These are phyloP conservation scores for Frankliniella intonsa DNA, from an alignment of 2,888 invertebrate genomes.

Conservation along the genomic window DNA sequence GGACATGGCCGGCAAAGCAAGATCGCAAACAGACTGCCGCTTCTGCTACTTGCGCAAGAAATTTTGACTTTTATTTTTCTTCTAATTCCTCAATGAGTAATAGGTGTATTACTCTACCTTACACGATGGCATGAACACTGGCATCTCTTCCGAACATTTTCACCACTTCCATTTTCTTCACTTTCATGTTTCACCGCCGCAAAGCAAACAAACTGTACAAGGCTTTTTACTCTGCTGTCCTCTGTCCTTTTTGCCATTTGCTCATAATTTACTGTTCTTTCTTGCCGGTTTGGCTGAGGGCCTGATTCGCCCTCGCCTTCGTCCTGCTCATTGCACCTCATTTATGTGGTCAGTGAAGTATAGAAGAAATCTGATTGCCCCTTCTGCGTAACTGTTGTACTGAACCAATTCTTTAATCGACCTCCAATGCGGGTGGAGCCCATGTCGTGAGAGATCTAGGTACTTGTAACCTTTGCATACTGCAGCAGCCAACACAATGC, in stretches of 20 bases:
- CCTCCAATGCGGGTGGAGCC: too few relatives aligned
- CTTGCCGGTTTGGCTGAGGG: neutral
- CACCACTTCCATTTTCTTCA: neutral
- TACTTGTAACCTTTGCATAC: neutral
- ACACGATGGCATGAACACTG: neutral
- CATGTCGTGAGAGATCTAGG: too few relatives aligned
- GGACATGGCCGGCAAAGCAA: constrained; percentile 3
- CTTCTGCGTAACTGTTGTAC: too few relatives aligned
- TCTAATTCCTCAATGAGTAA: too few relatives aligned
- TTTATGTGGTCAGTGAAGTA: too few relatives aligned
- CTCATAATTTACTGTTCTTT: neutral
- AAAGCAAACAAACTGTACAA: too few relatives aligned
- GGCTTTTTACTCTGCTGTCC: too few relatives aligned
- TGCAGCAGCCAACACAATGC: neutral
- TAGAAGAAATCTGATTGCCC: too few relatives aligned
- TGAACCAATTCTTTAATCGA: too few relatives aligned
- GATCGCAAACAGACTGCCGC: neutral
- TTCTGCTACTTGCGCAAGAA: neutral
- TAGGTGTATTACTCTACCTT: neutral
- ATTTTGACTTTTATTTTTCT: neutral
- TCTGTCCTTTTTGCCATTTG: neutral
- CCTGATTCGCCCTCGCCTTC: too few relatives aligned
- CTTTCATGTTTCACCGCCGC: neutral
- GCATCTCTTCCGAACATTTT: neutral
- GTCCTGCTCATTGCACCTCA: too few relatives aligned